Percentiles rank a stretch among this genome's conserved stretches.
These are phyloP conservation scores for Drosophila ercepeae DNA, from an alignment of 1,140 invertebrate species.

Conservation along the genomic window DNA sequence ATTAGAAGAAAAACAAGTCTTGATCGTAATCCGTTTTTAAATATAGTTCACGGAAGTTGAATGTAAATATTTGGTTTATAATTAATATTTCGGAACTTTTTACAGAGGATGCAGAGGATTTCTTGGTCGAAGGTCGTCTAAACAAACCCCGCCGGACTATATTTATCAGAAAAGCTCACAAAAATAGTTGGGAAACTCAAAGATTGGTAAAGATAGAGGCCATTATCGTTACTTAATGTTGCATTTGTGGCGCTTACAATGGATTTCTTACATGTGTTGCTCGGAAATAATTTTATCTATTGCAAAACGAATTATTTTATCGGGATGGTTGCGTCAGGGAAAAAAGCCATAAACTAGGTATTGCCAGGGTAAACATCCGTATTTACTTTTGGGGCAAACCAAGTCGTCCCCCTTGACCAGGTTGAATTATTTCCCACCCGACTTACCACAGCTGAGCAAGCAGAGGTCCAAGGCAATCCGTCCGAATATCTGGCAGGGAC, in stretches of 20 bases:
- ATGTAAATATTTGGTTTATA: not conserved
- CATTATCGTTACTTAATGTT: not conserved
- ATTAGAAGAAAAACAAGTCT: slow-evolving; percentile 9
- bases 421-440: not conserved
- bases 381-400: not conserved
- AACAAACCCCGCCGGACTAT: not conserved
- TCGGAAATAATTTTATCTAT: not conserved
- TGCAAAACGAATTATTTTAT: not conserved
- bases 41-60: not conserved
- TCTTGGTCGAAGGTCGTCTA: not conserved
- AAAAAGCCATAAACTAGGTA: not conserved
- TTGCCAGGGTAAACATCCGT: slow-evolving; percentile 15
- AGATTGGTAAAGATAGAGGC: not conserved
- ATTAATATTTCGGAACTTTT: not conserved
- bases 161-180: not conserved
- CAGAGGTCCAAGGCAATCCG: slow-evolving; percentile 61
- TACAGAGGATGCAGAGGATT: not conserved
- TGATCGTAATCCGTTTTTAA: too few relatives aligned
- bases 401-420: not conserved
- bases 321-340: not conserved
- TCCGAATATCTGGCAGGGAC: slow-evolving; percentile 54
- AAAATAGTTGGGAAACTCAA: not conserved
- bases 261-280: too few relatives aligned
- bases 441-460: slow-evolving; percentile 73
- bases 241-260: not conserved